Percentiles rank a stretch among this genome's conserved stretches.
Evolutionary conservation across 2,113 vertebrate species (phyloP).

Genomic region (Rousettus leschenaultii): DNA sequence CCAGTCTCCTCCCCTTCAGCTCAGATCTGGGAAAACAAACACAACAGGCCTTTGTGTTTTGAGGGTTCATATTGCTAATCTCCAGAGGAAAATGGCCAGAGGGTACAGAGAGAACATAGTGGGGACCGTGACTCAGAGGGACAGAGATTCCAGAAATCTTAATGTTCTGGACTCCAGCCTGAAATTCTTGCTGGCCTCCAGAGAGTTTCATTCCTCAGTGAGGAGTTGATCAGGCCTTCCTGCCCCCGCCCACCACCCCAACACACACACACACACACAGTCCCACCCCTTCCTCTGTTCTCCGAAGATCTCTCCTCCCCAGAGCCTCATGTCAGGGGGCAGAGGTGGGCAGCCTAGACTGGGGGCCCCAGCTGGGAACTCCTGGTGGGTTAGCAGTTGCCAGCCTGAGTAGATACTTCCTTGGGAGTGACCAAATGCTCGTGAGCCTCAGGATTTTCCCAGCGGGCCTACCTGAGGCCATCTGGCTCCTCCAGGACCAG

Average conservation of each 20-base stretch:
- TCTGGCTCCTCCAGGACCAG: not conserved
- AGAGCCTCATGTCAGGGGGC: not conserved
- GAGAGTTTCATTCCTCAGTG: not conserved
- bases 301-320: not conserved
- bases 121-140: not conserved
- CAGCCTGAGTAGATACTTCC: not conserved
- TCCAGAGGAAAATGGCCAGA: not conserved
- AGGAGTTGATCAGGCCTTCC: not conserved
- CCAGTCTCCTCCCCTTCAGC: too few species aligned
- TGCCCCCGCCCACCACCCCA: too few species aligned
- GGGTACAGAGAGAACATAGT: not conserved
- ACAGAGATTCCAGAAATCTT: not conserved
- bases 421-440: not conserved
- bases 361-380: not conserved
- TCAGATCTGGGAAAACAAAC: not conserved
- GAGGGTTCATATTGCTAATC: not conserved
- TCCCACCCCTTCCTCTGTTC: not conserved
- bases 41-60: not conserved
- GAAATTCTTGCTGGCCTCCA: not conserved
- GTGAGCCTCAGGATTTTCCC: not conserved
- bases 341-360: not conserved
- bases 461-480: not conserved
- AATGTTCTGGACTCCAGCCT: not conserved
- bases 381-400: not conserved
- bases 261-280: too few species aligned